These are phyloP conservation scores for Tenthredo mesomela DNA, from an alignment of 2,888 invertebrate genomes.

Conservation along the genomic window DNA sequence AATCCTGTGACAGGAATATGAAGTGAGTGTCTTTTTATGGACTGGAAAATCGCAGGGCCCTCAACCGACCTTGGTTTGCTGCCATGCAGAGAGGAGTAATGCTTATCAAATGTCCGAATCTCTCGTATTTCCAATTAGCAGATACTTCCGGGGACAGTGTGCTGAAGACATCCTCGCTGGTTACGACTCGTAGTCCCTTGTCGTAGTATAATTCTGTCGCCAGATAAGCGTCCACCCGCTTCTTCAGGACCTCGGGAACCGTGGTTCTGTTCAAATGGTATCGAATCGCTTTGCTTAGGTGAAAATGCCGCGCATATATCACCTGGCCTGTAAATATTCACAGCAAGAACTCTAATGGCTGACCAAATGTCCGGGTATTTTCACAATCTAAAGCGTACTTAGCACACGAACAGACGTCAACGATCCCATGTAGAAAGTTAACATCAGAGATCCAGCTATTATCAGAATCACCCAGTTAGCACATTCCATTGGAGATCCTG, in stretches of 20 bases:
- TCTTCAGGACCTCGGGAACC: conserved; percentile 23
- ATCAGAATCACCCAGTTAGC: conserved; percentile 22
- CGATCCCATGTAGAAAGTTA: conserved; percentile 1
- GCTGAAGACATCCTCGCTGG: conserved; percentile 17
- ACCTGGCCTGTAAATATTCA: conserved; percentile 13
- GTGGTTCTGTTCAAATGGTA: conserved; percentile 29
- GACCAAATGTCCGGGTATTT: neutral
- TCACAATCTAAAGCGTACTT: neutral
- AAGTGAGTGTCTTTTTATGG: neutral
- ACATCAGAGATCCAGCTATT: neutral
- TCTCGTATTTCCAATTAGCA: conserved; percentile 39
- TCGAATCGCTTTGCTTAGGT: conserved; percentile 13
- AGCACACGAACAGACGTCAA: conserved; percentile 26
- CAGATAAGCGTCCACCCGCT: conserved; percentile 22
- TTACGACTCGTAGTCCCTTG: conserved; percentile 15
- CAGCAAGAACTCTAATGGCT: neutral
- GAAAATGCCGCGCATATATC: neutral
- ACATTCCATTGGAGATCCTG: conserved; percentile 26
- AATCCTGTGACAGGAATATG: conserved; percentile 18
- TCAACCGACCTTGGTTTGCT: neutral
- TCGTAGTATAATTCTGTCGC: conserved; percentile 31
- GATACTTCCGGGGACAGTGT: conserved; percentile 28
- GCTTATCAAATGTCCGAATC: conserved; percentile 19
- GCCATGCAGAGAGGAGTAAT: conserved; percentile 46
- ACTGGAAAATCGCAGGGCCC: neutral